Base-by-base conservation (phyloP, 2,797 vertebrate genomes). In the Phataginus tricuspis region DNA sequence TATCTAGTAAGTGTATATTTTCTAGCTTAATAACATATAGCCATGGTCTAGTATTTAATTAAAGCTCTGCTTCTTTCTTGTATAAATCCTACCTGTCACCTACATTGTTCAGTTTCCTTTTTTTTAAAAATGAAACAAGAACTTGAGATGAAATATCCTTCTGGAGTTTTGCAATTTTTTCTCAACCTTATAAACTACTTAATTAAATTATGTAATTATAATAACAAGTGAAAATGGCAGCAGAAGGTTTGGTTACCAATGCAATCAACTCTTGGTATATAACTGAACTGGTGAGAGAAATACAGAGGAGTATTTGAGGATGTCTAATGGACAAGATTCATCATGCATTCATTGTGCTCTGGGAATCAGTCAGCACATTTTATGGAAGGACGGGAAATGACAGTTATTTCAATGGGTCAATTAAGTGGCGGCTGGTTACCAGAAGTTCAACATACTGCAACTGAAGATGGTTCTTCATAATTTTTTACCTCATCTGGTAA, bases 221-320 rank as follows among this genome's bases (percentile, higher is more conserved):
- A 83, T 74, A 74, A 61, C n/a, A 94, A 86, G 51, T 91, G 84
- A 16, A 85, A 74, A 18, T 79, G 23, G 25, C n/a, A 55, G 74
- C 83, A 94, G 51, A 92, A 94, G 64, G n/a, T 89, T 79, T 95
- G 53, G 55, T 59, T 83, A 89, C 15, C 71, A 78, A 55, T 34
- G 2, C 69, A 91, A 86, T 31, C 59, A 86, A 84, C 42, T 88
- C 16, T 63, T 34, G 25, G 34, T 82, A 13, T 61, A 64, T 71
- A 96, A 89, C 14, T 83, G 68, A 94, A 71, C 55, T 53, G n/a
- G 15, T 84, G 4, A 88, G 29, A 82, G 31, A 83, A 90, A 27
- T 78, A 68, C 2, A 95, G 45, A 91, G 15, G 27, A 15, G 0
- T 6, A 63, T 49, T 13, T 57, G 16, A 90, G 14, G 45, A n/a